phyloP scores from a whole-genome alignment of 1,140 invertebrate species.

The Armadillidium nasatum region DNA sequence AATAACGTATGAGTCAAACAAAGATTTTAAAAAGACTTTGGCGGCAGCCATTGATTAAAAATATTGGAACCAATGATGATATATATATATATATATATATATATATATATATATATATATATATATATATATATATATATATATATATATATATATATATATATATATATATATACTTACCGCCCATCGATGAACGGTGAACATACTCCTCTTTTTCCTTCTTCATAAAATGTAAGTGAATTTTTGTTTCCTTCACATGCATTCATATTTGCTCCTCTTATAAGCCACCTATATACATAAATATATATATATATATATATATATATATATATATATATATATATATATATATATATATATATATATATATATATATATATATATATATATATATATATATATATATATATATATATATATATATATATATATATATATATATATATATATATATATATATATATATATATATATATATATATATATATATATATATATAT shows the following conservation, averaged over 20 bases:
- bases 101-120: constrained; percentile 21
- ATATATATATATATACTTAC: constrained; percentile 10
- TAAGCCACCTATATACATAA: neutral
- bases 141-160: constrained; percentile 22
- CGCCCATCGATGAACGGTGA: neutral
- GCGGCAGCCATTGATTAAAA: too few relatives aligned
- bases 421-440: too few relatives aligned
- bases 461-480: too few relatives aligned
- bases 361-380: constrained; percentile 4
- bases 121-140: constrained; percentile 21
- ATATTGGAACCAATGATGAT: too few relatives aligned
- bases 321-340: constrained; percentile 16
- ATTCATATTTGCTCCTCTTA: neutral
- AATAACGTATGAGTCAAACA: too few relatives aligned
- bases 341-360: constrained; percentile 6
- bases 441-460: too few relatives aligned
- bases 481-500: too few relatives aligned
- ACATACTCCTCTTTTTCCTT: constrained; percentile 1
- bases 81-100: constrained; percentile 8
- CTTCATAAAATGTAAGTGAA: neutral
- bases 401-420: too few relatives aligned
- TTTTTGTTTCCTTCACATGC: neutral
- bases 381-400: too few relatives aligned
- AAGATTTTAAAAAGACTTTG: too few relatives aligned
- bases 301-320: constrained; percentile 8